phyloP scores from a whole-genome alignment of 2,888 invertebrate species.

The Archips xylosteana region DNA sequence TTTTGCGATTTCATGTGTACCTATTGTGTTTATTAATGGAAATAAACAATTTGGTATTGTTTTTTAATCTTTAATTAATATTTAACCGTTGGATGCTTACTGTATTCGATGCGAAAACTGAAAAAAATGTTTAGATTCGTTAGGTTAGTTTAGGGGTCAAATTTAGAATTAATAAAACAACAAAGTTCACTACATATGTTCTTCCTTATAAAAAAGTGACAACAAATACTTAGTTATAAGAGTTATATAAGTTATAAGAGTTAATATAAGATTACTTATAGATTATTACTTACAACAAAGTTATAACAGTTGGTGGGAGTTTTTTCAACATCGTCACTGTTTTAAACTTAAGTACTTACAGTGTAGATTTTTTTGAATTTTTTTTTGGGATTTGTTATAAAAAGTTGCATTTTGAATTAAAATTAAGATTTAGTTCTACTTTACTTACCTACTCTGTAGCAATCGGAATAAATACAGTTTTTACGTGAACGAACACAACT shows the following conservation, averaged over 20 bases:
- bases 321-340: background rate
- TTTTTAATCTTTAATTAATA: no score
- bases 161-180: conserved; percentile 34
- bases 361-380: no score
- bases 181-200: conserved; percentile 42
- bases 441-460: no score
- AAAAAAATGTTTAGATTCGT: background rate
- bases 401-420: no score
- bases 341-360: background rate
- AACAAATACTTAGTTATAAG: background rate
- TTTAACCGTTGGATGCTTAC: background rate
- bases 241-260: background rate
- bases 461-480: no score
- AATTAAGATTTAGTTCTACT: no score
- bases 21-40: no score
- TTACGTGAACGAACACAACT: no score
- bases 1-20: no score
- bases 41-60: no score
- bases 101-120: background rate
- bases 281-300: background rate
- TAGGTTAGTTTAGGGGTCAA: background rate
- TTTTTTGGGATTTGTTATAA: no score
- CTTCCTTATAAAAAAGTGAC: conserved; percentile 37
- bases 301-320: background rate
- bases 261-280: background rate